Base-by-base conservation (phyloP, 1,140 invertebrate genomes). In the Colletes gigas region DNA sequence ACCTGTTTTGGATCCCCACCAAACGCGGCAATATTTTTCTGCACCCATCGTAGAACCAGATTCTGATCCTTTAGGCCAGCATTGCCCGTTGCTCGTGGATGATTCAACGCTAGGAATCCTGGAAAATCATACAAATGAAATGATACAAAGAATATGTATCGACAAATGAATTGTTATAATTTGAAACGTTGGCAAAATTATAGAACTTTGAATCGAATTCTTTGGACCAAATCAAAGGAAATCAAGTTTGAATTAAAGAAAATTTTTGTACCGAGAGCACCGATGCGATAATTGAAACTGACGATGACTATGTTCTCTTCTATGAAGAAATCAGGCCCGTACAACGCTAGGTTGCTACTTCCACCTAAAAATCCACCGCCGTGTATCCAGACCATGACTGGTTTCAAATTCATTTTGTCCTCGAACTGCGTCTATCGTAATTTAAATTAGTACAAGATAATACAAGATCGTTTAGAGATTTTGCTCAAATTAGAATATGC, bases 321-420 rank as follows among this genome's bases (percentile, higher is more conserved):
- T 12, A 50, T 9, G 10, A 50, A 10, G 10, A 50, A 50, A 10
- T 50, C 50, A 50, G 50, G 50, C 8, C 50, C 50, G 50, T 50
- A 50, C 10, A 50, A 10, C 44, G 44, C 3, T 47, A 9, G 6
- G 9, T 47, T 47, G 44, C 44, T 4, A 9, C 9, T 8, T 47
- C 44, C 44, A 47, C 6, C 6, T 9, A 47, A 3, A 12, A 12
- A 50, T 12, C 50, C 50, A 12, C 50, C 50, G 10, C 50, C 97
- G 89, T 97, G 96, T 39, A 97, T 94, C 95, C 95, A 98, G 2
- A 97, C 94, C 95, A 97, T 96, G 0, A 97, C 96, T 8, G 76
- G 59, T 3, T 39, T 78, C 59, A 72, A 14, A 6, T 17, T 30
- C 10, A 30, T 0, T 47, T 17, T 3, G 5, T 7, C 3, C 0